Evolutionary conservation across 2,888 invertebrate genomes (phyloP), one percentile per base, ranked within the genome.

Genomic region (Ligdia adustata): DNA sequence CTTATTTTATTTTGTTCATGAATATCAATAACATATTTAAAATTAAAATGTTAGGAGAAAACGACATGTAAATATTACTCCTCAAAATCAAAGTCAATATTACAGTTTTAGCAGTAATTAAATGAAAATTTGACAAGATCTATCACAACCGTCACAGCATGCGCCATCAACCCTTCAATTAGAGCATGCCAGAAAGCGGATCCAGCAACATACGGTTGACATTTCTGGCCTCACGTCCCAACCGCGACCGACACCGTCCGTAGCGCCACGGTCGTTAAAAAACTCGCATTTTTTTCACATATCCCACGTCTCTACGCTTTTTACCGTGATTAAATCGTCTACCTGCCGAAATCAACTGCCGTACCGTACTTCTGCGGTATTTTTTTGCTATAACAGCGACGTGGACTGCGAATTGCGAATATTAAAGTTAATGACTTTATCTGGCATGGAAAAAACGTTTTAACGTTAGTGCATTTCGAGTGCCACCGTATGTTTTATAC

Each of bases 161-260:
- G 20, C 34, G 33, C 24, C 4, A 5, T 33, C 3, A 9, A 11
- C 34, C 43, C 53, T 1, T 69, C 13, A 3, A 55, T 71, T 66
- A 48, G 3, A 44, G 55, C 71, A 66, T 18, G 51, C 53, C 59
- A 49, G 44, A 69, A 72, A 75, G 68, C 62, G 69, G 75, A 80
- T 79, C 71, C 75, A 73, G 71, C 66, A 68, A 67, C 72, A 70
- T 72, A 75, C 65, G 69, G 58, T 75, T 82, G 81, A 82, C 83
- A 79, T 81, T 81, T 79, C 37, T 75, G 75, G 69, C 69, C 71
- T 65, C 73, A 75, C 76, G 79, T 79, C 65, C 74, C 70, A 59
- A 58, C 61, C 68, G 69, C 56, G 71, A 72, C 72, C 75, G 76
- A 76, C 78, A 75, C 64, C 69, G 14, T 6, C n/a, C n/a, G n/a